Percentiles rank a stretch among this genome's conserved stretches.
phyloP scores from a whole-genome alignment of 2,113 vertebrate genomes.

The Lophura nycthemera region DNA sequence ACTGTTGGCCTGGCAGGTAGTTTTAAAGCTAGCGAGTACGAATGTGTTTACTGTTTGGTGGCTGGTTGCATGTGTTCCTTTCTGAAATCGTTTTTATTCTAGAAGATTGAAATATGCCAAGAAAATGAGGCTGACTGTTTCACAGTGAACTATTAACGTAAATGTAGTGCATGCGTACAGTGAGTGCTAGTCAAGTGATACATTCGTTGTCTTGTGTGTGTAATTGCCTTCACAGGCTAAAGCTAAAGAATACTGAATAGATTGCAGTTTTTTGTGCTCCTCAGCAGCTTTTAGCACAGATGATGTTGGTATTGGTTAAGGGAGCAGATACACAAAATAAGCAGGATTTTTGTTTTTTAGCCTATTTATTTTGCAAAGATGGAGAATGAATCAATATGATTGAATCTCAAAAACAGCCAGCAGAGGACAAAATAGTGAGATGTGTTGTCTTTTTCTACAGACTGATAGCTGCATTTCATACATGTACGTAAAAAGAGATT shows the following conservation, averaged over 20 bases:
- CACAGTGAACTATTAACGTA: background rate
- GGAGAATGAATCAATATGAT: conserved; percentile 3
- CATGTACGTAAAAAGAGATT: background rate
- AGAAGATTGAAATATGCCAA: background rate
- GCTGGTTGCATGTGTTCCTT: background rate
- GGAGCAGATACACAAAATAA: background rate
- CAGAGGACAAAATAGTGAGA: conserved; percentile 20
- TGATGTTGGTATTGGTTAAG: background rate
- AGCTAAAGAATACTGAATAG: background rate
- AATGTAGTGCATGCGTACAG: background rate
- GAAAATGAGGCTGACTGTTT: background rate
- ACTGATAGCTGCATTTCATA: background rate
- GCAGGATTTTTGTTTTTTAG: background rate
- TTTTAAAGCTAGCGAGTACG: conserved; percentile 20
- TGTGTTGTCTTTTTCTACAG: conserved; percentile 5
- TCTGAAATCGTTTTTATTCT: background rate
- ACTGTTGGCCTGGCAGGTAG: conserved; percentile 35
- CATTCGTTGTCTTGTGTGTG: background rate
- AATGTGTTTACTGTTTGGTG: background rate
- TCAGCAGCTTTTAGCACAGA: background rate
- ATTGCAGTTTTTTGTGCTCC: background rate
- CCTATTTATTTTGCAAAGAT: conserved; percentile 13
- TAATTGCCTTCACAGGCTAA: background rate
- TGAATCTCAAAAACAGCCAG: background rate
- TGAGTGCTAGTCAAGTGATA: background rate